Evolutionary conservation across 2,797 vertebrate species (phyloP).

Genomic region (Otolemur crassicaudatus): DNA sequence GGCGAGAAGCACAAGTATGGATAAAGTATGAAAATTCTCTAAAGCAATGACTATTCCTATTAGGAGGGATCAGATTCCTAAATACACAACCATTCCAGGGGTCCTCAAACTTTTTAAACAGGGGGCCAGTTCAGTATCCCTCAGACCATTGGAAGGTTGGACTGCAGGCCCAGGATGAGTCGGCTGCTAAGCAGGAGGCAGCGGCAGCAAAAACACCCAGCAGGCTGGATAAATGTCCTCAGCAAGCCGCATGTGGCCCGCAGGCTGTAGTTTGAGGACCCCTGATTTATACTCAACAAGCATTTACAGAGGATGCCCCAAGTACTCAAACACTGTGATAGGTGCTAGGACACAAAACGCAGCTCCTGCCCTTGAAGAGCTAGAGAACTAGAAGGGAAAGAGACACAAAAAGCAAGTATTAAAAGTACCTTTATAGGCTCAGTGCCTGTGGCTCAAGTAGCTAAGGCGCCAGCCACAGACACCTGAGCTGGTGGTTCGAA

Average conservation of each 20-base stretch:
- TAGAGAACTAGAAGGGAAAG: background rate
- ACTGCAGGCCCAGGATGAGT: too few relatives aligned
- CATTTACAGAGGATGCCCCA: background rate
- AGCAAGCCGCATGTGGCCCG: too few relatives aligned
- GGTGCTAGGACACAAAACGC: conserved; percentile 22
- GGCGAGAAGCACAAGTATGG: background rate
- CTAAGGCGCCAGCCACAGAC: too few relatives aligned
- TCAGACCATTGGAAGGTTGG: too few relatives aligned
- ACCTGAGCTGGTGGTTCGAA: too few relatives aligned
- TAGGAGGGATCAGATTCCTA: conserved; percentile 38
- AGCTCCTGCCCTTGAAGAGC: background rate
- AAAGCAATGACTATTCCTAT: conserved; percentile 10
- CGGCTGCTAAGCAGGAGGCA: too few relatives aligned
- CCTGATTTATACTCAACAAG: background rate
- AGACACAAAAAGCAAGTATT: conserved; percentile 1
- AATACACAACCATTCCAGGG: background rate
- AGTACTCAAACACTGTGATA: background rate
- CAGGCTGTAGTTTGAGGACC: too few relatives aligned
- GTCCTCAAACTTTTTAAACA: too few relatives aligned
- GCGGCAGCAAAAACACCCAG: too few relatives aligned
- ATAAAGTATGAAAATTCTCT: background rate
- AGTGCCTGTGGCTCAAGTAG: too few relatives aligned
- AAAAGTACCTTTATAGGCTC: background rate
- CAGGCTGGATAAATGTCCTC: too few relatives aligned
- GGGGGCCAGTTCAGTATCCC: too few relatives aligned